Base-by-base conservation (phyloP, 2,797 vertebrate species). In the Schizothorax lantsangensis region DNA sequence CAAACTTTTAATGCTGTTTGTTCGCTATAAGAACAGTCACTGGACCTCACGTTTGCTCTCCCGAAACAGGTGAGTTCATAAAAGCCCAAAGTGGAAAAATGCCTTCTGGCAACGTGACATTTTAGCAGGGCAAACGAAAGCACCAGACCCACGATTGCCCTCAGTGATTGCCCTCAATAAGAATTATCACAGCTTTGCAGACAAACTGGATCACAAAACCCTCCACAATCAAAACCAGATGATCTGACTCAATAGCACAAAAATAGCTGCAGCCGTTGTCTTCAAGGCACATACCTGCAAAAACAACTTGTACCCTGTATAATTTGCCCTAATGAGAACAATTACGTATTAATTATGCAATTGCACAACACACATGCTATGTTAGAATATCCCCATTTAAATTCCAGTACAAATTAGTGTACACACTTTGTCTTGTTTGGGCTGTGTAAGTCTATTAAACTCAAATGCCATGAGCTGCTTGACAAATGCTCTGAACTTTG, bases 201-300 rank as follows among this genome's bases (percentile, higher is more conserved):
- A 89, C 85, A 79, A 86, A 86, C 89, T 85, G 85, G 88, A 91
- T 90, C 79, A 73, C 80, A 86, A 83, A 89, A 87, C 87, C 68
- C 64, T 82, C 79, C 77, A 84, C 79, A 90, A 92, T 90, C 87
- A 89, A 69, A 91, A 90, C 85, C 86, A 92, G 89, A 91, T 91
- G 88, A 88, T 86, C 88, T 89, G 88, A 84, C 84, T 89, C 89
- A 91, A 91, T 81, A 68, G 80, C 83, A 64, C 45, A 84, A 88
- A 90, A 91, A 91, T 91, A 91, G 89, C 72, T 75, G 45, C 84
- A 81, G 52, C 85, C 89, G 86, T 90, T 89, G 90, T 89, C 86
- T 89, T 85, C 15, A 33, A 82, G 88, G 85, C 79, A 88, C 88
- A 87, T 88, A 92, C 85, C 84, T 88, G 86, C 85, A 88, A 82